Percentiles rank a stretch among this genome's conserved stretches.
Evolutionary conservation across 2,888 invertebrate species (phyloP).

Genomic region (Stictocephala bisonia): DNA sequence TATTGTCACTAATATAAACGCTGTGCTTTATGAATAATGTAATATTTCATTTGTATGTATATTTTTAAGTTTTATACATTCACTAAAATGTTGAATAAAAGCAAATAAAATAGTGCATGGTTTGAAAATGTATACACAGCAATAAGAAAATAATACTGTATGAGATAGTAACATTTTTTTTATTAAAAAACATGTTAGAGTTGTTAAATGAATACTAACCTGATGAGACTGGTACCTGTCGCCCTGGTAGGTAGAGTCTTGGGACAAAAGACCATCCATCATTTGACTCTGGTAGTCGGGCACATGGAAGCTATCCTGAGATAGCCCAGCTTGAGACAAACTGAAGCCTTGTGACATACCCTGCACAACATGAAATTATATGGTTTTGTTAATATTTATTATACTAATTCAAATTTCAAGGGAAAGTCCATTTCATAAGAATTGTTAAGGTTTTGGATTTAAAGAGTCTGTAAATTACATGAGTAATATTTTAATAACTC

Average conservation of each 20-base stretch:
- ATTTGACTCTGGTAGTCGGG: slow-evolving; percentile 92
- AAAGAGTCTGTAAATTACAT: no score
- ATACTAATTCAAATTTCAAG: no score
- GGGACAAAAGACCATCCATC: slow-evolving; percentile 94
- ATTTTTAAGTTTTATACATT: neutral
- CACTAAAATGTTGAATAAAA: neutral
- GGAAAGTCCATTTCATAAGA: no score
- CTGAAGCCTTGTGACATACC: slow-evolving; percentile 78
- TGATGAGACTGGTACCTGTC: slow-evolving; percentile 59
- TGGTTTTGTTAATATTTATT: neutral
- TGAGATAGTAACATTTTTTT: no score
- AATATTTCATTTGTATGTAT: no score
- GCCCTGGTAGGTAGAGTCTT: slow-evolving; percentile 88
- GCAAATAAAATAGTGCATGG: neutral
- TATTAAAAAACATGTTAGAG: no score
- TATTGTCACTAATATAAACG: no score
- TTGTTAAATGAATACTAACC: neutral
- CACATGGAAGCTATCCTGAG: slow-evolving; percentile 84
- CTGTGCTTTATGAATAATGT: no score
- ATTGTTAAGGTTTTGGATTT: no score
- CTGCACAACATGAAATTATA: slow-evolving; percentile 62
- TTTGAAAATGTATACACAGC: neutral
- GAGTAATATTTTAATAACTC: no score
- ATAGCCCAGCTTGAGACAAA: slow-evolving; percentile 74
- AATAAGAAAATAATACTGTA: no score